These are phyloP conservation scores for Pyrocoelia pectoralis DNA, from an alignment of 2,888 invertebrate genomes.

Conservation along the genomic window DNA sequence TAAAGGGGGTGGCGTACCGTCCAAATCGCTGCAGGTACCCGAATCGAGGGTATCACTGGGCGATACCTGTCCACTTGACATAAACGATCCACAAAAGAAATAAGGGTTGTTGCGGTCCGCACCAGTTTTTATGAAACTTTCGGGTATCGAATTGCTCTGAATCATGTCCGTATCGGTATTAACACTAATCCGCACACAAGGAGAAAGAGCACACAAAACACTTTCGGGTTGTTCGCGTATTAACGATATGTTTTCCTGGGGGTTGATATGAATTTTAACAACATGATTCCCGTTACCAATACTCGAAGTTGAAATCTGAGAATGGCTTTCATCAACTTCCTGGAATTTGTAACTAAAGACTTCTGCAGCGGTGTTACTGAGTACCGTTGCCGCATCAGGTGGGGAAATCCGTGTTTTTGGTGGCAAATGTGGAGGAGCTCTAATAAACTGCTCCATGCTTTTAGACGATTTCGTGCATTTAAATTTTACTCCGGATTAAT, in stretches of 20 bases:
- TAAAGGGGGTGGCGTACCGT: slow-evolving; percentile 74
- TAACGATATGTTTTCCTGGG: slow-evolving; percentile 57
- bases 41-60: slow-evolving; percentile 85
- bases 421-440: slow-evolving; percentile 66
- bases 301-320: slow-evolving; percentile 31
- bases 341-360: slow-evolving; percentile 53
- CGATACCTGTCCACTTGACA: slow-evolving; percentile 84
- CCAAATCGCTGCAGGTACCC: slow-evolving; percentile 85
- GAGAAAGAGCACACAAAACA: slow-evolving; percentile 61
- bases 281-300: slow-evolving; percentile 61
- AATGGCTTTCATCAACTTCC: slow-evolving; percentile 44
- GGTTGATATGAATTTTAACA: slow-evolving; percentile 76
- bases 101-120: slow-evolving; percentile 47
- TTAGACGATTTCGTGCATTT: slow-evolving; percentile 30
- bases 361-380: slow-evolving; percentile 51
- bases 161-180: slow-evolving; percentile 63
- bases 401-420: slow-evolving; percentile 62
- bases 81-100: slow-evolving; percentile 72
- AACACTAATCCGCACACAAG: slow-evolving; percentile 69
- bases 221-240: slow-evolving; percentile 49
- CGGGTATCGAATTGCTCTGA: slow-evolving; percentile 59
- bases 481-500: slow-evolving; percentile 9
- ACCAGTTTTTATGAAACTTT: slow-evolving; percentile 40
- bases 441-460: slow-evolving; percentile 65
- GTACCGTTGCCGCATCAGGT: slow-evolving; percentile 61